A percentile compares a stretch with the other conserved stretches of the same genome.
Conservation (phyloP, 2,888 invertebrate species). For the Pseudeuparius sepicola region DNA sequence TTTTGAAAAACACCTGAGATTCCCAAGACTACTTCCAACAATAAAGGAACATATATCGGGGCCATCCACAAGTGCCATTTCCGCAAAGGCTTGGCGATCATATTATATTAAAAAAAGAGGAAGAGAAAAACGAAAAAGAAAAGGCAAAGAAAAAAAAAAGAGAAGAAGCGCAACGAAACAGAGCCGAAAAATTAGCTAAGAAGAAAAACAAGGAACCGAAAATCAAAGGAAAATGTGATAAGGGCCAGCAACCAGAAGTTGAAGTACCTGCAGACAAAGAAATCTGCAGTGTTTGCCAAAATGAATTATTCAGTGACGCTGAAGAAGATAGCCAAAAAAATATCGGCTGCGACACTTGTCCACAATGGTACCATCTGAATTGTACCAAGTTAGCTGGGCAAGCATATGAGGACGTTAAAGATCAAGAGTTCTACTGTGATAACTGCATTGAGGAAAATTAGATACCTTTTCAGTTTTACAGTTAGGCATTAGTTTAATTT, state of each 20-base stretch:
- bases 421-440: conserved; percentile 10
- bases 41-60: conserved; percentile 11
- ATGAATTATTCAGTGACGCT: conserved; percentile 13
- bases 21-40: conserved; percentile 13
- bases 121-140: conserved; percentile 11
- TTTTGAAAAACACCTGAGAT: conserved; percentile 12
- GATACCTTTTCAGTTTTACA: too few species aligned
- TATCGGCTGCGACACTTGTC: conserved; percentile 16
- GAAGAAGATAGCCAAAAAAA: conserved; percentile 15
- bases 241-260: conserved; percentile 6
- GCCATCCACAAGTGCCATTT: conserved; percentile 12
- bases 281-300: conserved; percentile 9
- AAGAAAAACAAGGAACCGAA: too few species aligned
- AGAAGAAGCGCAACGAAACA: conserved; percentile 8
- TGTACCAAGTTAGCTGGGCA: conserved; percentile 13
- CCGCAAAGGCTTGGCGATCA: conserved; percentile 11
- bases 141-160: conserved; percentile 8
- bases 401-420: conserved; percentile 7
- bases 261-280: conserved; percentile 8
- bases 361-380: conserved; percentile 15
- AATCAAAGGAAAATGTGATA: conserved; percentile 8
- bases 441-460: too few species aligned
- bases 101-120: conserved; percentile 11
- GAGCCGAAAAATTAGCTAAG: too few species aligned
- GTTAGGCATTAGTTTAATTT: too few species aligned